Conservation (phyloP, 2,888 invertebrate genomes). For the Melipona bicolor region DNA sequence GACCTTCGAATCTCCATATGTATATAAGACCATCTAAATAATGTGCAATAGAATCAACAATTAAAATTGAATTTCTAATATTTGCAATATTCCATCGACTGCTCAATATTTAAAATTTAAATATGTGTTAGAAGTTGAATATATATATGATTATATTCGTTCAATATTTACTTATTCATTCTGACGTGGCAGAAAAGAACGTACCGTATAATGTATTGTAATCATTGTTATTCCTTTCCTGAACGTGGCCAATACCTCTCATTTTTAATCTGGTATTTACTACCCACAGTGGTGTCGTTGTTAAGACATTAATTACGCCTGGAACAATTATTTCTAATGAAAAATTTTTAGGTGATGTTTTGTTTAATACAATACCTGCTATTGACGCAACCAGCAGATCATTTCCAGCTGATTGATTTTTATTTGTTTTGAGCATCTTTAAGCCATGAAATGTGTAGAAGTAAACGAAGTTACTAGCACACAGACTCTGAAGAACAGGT, state of each 20-base stretch:
- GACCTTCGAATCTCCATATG: constrained; percentile 90
- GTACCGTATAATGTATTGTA: constrained; percentile 79
- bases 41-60: background rate
- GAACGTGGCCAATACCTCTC: constrained; percentile 85
- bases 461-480: constrained; percentile 96
- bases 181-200: constrained; percentile 7
- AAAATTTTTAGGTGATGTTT: background rate
- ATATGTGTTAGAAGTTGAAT: background rate
- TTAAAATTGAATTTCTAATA: background rate
- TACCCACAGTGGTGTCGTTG: constrained; percentile 96
- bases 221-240: constrained; percentile 75
- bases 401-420: constrained; percentile 87
- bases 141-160: background rate
- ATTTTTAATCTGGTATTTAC: constrained; percentile 95
- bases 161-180: background rate
- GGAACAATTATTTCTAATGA: constrained; percentile 6
- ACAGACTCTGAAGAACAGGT: constrained; percentile 93
- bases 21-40: constrained; percentile 88
- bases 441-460: constrained; percentile 96
- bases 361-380: constrained; percentile 86
- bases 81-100: background rate
- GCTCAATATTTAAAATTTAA: background rate
- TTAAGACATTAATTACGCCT: constrained; percentile 91
- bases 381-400: constrained; percentile 91
- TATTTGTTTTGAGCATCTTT: constrained; percentile 85